These are phyloP conservation scores for Maniola jurtina DNA, from an alignment of 1,140 invertebrate species.

Conservation along the genomic window DNA sequence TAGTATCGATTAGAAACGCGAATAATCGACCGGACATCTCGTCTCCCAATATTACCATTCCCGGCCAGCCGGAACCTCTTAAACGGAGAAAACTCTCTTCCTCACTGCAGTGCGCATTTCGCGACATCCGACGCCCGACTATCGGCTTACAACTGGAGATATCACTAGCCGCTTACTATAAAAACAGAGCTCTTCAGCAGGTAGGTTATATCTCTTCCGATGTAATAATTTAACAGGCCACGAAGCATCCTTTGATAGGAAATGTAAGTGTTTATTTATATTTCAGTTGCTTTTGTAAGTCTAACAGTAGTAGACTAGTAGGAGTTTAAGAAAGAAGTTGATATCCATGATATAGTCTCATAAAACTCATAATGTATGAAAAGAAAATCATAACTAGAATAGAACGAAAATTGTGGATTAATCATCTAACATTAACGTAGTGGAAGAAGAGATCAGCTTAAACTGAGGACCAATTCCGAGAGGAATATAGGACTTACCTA, in stretches of 20 bases:
- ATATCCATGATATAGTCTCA: no score
- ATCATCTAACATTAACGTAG: no score
- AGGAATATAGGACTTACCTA: no score
- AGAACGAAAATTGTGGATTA: no score
- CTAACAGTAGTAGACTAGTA: not conserved
- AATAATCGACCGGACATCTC: slow-evolving; percentile 14
- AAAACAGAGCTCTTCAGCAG: slow-evolving; percentile 13
- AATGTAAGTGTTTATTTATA: not conserved
- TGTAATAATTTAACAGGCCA: not conserved
- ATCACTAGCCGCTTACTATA: slow-evolving; percentile 24
- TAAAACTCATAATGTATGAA: no score
- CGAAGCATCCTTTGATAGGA: not conserved
- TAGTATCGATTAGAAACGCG: not conserved
- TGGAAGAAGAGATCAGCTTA: no score
- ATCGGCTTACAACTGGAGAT: slow-evolving; percentile 43
- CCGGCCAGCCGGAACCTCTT: slow-evolving; percentile 49
- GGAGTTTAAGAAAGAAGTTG: not conserved
- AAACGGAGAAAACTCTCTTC: slow-evolving; percentile 44
- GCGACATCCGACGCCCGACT: slow-evolving; percentile 47
- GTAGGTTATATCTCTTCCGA: not conserved
- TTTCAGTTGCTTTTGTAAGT: not conserved
- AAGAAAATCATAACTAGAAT: no score
- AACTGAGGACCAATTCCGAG: no score
- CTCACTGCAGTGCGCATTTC: slow-evolving; percentile 38
- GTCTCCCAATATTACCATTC: slow-evolving; percentile 49